These are phyloP conservation scores for Helarctos malayanus DNA, from an alignment of 2,797 vertebrate genomes.

Conservation along the genomic window DNA sequence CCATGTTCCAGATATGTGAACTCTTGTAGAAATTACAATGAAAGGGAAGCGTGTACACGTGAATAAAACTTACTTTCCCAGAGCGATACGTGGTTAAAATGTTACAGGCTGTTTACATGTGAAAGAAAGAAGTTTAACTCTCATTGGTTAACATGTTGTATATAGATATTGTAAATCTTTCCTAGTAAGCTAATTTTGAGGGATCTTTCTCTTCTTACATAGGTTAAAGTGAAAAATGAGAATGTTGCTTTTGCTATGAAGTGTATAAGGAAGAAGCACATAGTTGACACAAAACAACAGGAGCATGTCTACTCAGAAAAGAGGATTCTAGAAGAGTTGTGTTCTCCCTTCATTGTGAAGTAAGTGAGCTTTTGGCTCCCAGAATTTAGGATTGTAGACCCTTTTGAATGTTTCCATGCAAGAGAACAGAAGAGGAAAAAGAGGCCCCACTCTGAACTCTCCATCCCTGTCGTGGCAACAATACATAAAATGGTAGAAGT, in stretches of 20 bases:
- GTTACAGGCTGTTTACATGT: not conserved
- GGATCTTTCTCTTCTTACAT: slow-evolving; percentile 6
- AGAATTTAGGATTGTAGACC: not conserved
- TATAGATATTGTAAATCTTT: not conserved
- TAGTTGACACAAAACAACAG: slow-evolving; percentile 96
- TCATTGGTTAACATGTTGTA: not conserved
- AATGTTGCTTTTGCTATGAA: slow-evolving; percentile 95
- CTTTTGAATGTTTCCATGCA: not conserved
- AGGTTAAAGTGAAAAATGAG: slow-evolving; percentile 96
- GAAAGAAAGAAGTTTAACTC: slow-evolving; percentile 48
- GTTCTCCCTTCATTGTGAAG: slow-evolving; percentile 95
- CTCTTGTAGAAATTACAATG: not conserved
- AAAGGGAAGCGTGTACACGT: not conserved
- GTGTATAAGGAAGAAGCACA: slow-evolving; percentile 96
- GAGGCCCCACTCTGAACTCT: not conserved
- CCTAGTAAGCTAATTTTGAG: slow-evolving; percentile 16
- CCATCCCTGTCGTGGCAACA: not conserved
- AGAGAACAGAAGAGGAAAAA: not conserved
- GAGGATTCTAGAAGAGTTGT: slow-evolving; percentile 94
- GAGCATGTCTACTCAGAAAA: slow-evolving; percentile 97
- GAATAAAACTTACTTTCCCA: slow-evolving; percentile 42
- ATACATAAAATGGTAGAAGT: not conserved
- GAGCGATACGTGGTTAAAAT: not conserved
- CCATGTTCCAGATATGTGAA: not conserved
- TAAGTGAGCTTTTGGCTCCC: slow-evolving; percentile 83